phyloP scores from a whole-genome alignment of 2,113 vertebrate species.

The Crotalus helleri region DNA sequence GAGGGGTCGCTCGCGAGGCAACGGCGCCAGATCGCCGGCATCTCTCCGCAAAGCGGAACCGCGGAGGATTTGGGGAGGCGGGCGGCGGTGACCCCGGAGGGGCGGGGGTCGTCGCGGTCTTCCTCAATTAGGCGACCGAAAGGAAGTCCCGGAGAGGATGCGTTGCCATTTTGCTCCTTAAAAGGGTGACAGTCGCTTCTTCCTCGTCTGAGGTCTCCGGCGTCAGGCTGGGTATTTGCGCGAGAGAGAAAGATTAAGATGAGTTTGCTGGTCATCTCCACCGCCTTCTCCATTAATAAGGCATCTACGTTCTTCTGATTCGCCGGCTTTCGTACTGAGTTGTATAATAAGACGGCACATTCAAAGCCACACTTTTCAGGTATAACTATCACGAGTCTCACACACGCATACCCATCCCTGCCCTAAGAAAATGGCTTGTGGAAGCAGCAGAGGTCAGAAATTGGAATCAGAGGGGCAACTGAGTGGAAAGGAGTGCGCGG shows the following conservation, averaged over 20 bases:
- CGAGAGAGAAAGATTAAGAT: not conserved
- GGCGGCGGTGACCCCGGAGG: not conserved
- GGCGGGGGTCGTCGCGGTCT: not conserved
- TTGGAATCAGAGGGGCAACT: not conserved
- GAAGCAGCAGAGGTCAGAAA: not conserved
- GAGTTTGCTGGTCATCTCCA: not conserved
- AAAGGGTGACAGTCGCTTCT: not conserved
- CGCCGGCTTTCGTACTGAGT: not conserved
- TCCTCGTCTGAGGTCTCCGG: not conserved
- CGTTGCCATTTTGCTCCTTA: not conserved
- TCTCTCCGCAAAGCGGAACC: constrained; percentile 22
- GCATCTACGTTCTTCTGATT: not conserved
- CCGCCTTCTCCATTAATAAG: not conserved
- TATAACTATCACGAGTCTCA: not conserved
- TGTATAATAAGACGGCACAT: not conserved
- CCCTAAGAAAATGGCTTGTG: not conserved
- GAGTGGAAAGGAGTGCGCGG: not conserved
- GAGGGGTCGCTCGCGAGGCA: constrained; percentile 52
- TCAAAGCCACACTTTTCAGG: not conserved
- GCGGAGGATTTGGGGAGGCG: not conserved
- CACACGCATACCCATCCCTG: not conserved
- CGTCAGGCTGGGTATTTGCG: not conserved
- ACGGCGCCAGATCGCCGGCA: constrained; percentile 56
- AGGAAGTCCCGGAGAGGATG: constrained; percentile 18
- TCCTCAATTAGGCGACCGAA: constrained; percentile 31